Percentiles rank a stretch among this genome's conserved stretches.
phyloP scores from a whole-genome alignment of 2,113 vertebrate genomes.

The Meles meles region DNA sequence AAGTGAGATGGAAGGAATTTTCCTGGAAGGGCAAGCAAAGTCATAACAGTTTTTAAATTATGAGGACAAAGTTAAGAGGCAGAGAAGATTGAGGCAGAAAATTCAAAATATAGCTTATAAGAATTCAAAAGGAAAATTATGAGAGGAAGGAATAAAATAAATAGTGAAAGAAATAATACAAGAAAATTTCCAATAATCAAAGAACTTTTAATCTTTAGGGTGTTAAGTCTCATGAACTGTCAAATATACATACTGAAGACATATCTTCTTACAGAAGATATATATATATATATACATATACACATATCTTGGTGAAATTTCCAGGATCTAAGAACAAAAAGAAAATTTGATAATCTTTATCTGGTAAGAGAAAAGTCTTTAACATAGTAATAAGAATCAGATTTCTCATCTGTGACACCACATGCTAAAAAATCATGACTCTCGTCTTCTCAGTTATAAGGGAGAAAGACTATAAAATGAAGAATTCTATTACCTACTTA shows the following conservation, averaged over 20 bases:
- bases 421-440: neutral
- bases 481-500: neutral
- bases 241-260: neutral
- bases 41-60: neutral
- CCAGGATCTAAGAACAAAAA: neutral
- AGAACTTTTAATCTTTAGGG: neutral
- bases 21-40: neutral
- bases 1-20: neutral
- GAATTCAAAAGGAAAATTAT: neutral
- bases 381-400: neutral
- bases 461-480: neutral
- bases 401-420: neutral
- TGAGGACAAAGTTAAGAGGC: neutral
- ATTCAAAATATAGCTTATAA: neutral
- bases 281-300: neutral
- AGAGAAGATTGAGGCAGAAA: neutral
- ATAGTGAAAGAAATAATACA: neutral
- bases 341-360: neutral
- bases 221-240: neutral
- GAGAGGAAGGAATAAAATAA: neutral
- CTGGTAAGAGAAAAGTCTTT: neutral
- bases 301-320: neutral
- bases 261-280: neutral
- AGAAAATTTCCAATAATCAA: neutral
- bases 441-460: neutral